Conservation (phyloP, 2,888 invertebrate genomes). For the Anthophora plumipes region DNA sequence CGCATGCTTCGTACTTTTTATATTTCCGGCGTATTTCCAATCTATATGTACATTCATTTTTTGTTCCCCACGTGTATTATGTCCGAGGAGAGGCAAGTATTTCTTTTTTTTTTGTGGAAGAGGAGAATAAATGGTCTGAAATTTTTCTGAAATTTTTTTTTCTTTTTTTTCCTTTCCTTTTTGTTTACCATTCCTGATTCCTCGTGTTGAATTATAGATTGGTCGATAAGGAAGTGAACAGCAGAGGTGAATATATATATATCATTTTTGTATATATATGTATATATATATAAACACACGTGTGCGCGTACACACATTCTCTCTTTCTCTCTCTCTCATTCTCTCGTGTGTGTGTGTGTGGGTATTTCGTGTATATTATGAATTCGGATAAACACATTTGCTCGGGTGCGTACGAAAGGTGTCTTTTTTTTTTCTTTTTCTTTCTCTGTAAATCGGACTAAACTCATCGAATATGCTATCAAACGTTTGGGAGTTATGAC, state of each 20-base stretch:
- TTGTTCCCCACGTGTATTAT: neutral
- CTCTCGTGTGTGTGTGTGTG: too few relatives aligned
- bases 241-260: conserved; percentile 33
- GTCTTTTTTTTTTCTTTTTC: too few relatives aligned
- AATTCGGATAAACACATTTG: conserved; percentile 79
- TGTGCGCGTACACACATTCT: too few relatives aligned
- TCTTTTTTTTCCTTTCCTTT: too few relatives aligned
- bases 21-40: neutral
- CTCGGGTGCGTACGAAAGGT: conserved; percentile 77
- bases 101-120: neutral
- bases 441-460: conserved; percentile 76
- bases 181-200: neutral
- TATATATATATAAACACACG: conserved; percentile 56
- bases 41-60: too few relatives aligned
- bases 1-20: conserved; percentile 14
- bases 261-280: too few relatives aligned
- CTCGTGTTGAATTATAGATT: neutral
- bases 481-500: conserved; percentile 78
- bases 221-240: neutral
- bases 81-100: neutral
- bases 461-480: conserved; percentile 76
- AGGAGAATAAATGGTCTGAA: conserved; percentile 14
- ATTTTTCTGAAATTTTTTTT: neutral
- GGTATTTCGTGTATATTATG: conserved; percentile 82
- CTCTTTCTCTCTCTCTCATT: too few relatives aligned